Evolutionary conservation across 2,888 invertebrate species (phyloP).

Genomic region (Phalera bucephala): DNA sequence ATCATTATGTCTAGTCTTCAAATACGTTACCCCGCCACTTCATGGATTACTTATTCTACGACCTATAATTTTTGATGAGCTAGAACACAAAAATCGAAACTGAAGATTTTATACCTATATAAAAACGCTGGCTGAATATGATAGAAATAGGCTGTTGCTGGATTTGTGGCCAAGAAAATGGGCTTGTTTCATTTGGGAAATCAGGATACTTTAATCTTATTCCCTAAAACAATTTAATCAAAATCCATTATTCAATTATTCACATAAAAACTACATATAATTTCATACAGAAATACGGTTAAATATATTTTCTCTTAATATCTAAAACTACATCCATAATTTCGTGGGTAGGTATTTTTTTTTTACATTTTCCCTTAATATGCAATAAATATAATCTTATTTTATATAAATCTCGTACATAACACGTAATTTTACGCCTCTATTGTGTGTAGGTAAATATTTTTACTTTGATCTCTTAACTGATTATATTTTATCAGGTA

Average conservation of each 20-base stretch:
- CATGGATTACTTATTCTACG: too few species aligned
- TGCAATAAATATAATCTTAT: slow-evolving; percentile 69
- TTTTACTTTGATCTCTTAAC: slow-evolving; percentile 42
- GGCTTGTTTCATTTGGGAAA: too few species aligned
- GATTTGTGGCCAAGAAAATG: too few species aligned
- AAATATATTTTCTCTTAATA: slow-evolving; percentile 78
- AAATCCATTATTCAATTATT: slow-evolving; percentile 77
- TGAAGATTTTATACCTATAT: too few species aligned
- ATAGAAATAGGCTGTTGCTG: too few species aligned
- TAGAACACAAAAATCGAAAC: too few species aligned
- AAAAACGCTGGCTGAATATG: too few species aligned
- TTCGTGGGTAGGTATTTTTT: slow-evolving; percentile 67
- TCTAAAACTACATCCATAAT: slow-evolving; percentile 75
- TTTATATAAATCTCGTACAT: slow-evolving; percentile 68
- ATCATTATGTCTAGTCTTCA: too few species aligned
- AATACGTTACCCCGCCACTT: too few species aligned
- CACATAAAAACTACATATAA: slow-evolving; percentile 83
- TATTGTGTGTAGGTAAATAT: slow-evolving; percentile 56
- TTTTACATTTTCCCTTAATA: slow-evolving; percentile 74
- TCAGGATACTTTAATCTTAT: slow-evolving; percentile 56
- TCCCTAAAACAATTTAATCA: slow-evolving; percentile 79
- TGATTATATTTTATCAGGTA: slow-evolving; percentile 71
- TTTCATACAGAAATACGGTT: slow-evolving; percentile 84
- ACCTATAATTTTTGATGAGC: too few species aligned
- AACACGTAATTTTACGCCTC: slow-evolving; percentile 48